A percentile compares a stretch with the other conserved stretches of the same genome.
These are phyloP conservation scores for Corythornis vintsioides DNA, from an alignment of 2,113 vertebrate genomes.

Conservation along the genomic window DNA sequence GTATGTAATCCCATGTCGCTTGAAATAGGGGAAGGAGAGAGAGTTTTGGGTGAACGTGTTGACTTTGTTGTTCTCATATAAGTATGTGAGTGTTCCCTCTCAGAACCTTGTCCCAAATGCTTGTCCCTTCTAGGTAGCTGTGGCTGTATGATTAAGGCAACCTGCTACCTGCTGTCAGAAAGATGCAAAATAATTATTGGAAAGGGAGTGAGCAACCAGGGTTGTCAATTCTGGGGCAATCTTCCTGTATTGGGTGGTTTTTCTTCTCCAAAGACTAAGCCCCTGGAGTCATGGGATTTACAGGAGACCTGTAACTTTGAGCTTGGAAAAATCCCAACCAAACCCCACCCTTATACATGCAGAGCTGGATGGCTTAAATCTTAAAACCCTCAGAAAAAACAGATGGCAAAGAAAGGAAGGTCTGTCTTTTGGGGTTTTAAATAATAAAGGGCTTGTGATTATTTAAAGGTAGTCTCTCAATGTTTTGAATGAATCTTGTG, in stretches of 20 bases:
- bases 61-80: neutral
- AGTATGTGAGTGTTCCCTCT: neutral
- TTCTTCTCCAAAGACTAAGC: neutral
- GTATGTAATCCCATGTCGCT: neutral
- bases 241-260: neutral
- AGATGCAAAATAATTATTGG: neutral
- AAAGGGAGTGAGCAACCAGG: neutral
- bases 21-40: neutral
- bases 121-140: neutral
- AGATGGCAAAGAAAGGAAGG: constrained; percentile 42
- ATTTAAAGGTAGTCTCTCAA: neutral
- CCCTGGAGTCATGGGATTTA: constrained; percentile 10
- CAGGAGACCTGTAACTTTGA: neutral
- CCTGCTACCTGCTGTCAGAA: constrained; percentile 9
- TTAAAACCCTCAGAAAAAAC: constrained; percentile 55
- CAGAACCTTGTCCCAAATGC: neutral
- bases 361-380: constrained; percentile 26
- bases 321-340: neutral
- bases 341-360: neutral
- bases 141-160: neutral
- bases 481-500: neutral
- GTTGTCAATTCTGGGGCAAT: neutral
- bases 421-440: constrained; percentile 30
- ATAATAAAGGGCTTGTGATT: constrained; percentile 40
- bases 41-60: neutral